These are phyloP conservation scores for Oenanthe oenanthe DNA, from an alignment of 2,113 vertebrate species.

Conservation along the genomic window DNA sequence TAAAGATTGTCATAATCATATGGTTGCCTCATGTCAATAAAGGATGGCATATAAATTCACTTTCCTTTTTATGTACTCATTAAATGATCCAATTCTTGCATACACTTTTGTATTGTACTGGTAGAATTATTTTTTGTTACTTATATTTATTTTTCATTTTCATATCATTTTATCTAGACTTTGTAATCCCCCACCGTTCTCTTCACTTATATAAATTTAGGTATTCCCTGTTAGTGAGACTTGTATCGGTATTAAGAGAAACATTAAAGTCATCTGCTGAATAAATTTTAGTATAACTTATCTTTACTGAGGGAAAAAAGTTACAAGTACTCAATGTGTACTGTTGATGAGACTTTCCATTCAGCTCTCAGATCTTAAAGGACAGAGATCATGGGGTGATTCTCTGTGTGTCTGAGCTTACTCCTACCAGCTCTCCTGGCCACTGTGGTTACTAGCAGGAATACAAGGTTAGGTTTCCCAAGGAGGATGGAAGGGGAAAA, in stretches of 20 bases:
- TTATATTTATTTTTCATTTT: neutral
- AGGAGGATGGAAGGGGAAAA: neutral
- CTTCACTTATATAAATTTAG: neutral
- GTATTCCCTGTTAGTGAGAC: neutral
- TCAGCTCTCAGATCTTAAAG: neutral
- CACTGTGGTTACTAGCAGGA: neutral
- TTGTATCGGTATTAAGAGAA: neutral
- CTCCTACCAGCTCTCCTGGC: neutral
- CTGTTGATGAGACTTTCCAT: neutral
- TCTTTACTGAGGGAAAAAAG: neutral
- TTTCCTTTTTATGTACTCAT: neutral
- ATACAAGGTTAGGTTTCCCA: neutral
- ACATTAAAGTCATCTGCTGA: neutral
- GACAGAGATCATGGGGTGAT: accelerated
- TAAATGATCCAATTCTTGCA: neutral
- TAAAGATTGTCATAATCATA: neutral
- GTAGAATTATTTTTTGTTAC: neutral
- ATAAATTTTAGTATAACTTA: neutral
- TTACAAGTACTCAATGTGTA: neutral
- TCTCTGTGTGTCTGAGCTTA: neutral
- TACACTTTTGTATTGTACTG: neutral
- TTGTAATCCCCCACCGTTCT: neutral
- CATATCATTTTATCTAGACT: neutral
- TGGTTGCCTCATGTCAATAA: neutral
- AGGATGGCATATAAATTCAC: neutral